A percentile compares a stretch with the other conserved stretches of the same genome.
Conservation (phyloP, 2,113 vertebrate genomes). For the Rhadina sibilatrix region DNA sequence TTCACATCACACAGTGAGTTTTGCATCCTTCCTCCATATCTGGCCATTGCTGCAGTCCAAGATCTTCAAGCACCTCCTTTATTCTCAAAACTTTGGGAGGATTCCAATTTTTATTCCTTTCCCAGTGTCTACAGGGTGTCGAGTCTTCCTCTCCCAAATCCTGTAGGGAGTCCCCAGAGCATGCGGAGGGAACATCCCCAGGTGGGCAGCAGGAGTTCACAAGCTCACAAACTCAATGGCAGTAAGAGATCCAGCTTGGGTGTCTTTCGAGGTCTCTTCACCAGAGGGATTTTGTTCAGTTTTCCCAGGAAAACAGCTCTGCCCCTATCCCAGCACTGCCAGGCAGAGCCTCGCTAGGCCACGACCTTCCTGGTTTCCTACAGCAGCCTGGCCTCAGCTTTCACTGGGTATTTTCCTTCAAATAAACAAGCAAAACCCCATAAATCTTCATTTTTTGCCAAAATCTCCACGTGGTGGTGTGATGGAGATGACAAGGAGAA, state of each 20-base stretch:
- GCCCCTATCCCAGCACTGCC: neutral
- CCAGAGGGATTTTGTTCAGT: neutral
- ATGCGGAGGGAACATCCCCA: neutral
- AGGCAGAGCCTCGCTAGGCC: neutral
- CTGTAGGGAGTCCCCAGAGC: neutral
- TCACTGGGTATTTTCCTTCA: neutral
- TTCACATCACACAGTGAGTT: neutral
- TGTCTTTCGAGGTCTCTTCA: neutral
- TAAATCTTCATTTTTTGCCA: neutral
- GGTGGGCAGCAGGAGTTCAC: neutral
- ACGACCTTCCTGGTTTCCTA: neutral
- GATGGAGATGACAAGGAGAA: neutral
- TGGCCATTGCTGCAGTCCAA: fast-evolving
- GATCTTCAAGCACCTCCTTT: neutral
- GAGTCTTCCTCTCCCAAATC: neutral
- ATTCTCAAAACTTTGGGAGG: neutral
- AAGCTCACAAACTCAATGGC: neutral
- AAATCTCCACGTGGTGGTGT: neutral
- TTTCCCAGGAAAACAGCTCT: neutral
- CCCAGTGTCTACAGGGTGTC: neutral
- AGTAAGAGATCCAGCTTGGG: neutral
- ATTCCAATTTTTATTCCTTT: neutral
- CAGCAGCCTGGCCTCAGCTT: neutral
- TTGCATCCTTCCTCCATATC: neutral
- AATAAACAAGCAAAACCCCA: neutral